A percentile compares a stretch with the other conserved stretches of the same genome.
phyloP scores from a whole-genome alignment of 1,140 invertebrate genomes.

The Diuraphis noxia region DNA sequence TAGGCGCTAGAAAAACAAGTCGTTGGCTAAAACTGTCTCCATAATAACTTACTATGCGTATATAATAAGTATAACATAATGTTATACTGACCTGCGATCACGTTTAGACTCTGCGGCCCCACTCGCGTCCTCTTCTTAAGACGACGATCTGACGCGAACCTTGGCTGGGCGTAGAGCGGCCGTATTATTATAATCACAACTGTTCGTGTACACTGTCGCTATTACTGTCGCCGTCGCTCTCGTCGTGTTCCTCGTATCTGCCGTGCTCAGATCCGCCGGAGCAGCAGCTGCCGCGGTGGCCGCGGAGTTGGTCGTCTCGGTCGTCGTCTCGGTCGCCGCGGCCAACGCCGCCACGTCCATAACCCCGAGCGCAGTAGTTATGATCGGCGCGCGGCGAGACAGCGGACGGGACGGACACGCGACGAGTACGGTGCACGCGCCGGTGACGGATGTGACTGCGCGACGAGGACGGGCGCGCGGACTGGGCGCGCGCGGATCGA shows the following conservation, averaged over 20 bases:
- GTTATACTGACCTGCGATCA: not conserved
- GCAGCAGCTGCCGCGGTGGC: not conserved
- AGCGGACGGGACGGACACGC: not conserved
- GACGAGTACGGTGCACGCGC: not conserved
- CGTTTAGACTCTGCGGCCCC: not conserved
- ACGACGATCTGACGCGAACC: not conserved
- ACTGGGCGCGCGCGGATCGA: not conserved
- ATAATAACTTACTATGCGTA: no score
- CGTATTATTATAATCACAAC: not conserved
- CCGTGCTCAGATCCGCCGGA: not conserved
- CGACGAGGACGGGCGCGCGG: not conserved
- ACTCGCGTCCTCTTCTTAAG: slow-evolving; percentile 6
- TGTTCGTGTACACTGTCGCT: not conserved
- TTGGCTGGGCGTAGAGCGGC: not conserved
- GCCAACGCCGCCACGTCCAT: slow-evolving; percentile 16
- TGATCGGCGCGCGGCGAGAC: slow-evolving; percentile 3
- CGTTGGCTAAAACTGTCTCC: no score
- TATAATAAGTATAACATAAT: no score
- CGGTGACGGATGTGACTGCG: not conserved
- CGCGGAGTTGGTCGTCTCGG: not conserved
- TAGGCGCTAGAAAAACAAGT: no score
- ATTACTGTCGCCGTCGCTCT: not conserved
- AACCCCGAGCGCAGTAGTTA: not conserved
- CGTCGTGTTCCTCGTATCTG: not conserved
- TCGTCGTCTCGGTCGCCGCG: not conserved